Percentiles rank a stretch among this genome's conserved stretches.
Conservation (phyloP, 2,113 vertebrate species). For the Rhinoptilus africanus region DNA sequence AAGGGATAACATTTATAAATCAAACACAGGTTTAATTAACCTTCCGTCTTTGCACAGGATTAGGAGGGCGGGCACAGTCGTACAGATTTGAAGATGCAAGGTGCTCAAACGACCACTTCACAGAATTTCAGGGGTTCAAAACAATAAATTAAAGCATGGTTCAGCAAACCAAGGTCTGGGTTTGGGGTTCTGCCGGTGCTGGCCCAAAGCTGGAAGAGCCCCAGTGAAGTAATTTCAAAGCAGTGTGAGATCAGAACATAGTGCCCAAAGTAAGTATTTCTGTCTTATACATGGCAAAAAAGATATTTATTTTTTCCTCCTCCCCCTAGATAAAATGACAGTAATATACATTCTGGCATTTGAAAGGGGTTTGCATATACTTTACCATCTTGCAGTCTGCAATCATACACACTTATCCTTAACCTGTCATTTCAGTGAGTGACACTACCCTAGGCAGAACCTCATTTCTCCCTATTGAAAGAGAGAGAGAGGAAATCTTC, state of each 20-base stretch:
- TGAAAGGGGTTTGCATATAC: neutral
- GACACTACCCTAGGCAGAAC: constrained; percentile 3
- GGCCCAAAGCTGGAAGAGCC: neutral
- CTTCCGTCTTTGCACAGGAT: neutral
- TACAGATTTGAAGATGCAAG: neutral
- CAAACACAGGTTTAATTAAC: constrained; percentile 56
- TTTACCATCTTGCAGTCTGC: neutral
- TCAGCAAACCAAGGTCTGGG: neutral
- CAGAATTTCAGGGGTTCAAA: neutral
- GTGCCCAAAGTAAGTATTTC: neutral
- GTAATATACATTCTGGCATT: neutral
- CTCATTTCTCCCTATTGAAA: neutral
- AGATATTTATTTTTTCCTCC: neutral
- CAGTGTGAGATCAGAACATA: neutral
- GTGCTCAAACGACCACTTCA: neutral
- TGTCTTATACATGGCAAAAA: neutral
- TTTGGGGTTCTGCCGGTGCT: neutral
- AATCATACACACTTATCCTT: constrained; percentile 11
- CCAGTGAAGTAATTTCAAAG: neutral
- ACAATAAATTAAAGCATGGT: neutral
- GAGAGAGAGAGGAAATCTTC: neutral
- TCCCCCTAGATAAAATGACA: neutral
- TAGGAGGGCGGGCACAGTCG: neutral
- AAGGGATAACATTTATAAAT: constrained; percentile 62
- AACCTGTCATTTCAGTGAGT: constrained; percentile 33